Evolutionary conservation across 2,888 invertebrate species (phyloP).

Genomic region (Octonoba sinensis): DNA sequence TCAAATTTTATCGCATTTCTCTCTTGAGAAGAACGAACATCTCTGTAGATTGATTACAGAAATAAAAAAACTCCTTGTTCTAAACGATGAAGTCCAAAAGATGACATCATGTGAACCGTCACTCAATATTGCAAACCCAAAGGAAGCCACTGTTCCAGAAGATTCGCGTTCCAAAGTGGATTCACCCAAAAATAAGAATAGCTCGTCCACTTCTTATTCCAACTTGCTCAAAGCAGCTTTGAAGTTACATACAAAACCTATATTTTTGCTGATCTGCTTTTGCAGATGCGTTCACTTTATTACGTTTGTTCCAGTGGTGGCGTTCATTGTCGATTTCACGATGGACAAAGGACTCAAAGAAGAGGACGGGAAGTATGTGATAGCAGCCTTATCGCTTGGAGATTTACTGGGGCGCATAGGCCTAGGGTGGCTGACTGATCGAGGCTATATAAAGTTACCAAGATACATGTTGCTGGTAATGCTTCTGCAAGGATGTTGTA

Average conservation of each 20-base stretch:
- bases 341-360: slow-evolving; percentile 57
- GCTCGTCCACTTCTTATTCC: too few relatives aligned
- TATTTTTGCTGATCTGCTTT: slow-evolving; percentile 45
- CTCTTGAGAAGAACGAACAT: too few relatives aligned
- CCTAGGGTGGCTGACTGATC: slow-evolving; percentile 64
- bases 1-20: too few relatives aligned
- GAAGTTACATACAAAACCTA: slow-evolving; percentile 30
- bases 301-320: slow-evolving; percentile 39
- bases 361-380: slow-evolving; percentile 48
- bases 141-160: too few relatives aligned
- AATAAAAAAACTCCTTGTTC: too few relatives aligned
- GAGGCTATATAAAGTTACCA: slow-evolving; percentile 13
- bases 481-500: slow-evolving; percentile 38
- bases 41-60: too few relatives aligned
- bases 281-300: slow-evolving; percentile 41
- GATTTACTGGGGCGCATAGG: slow-evolving; percentile 65
- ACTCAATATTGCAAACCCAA: too few relatives aligned
- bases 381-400: slow-evolving; percentile 60
- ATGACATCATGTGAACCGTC: too few relatives aligned
- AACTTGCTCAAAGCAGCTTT: slow-evolving; percentile 19
- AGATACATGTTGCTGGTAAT: slow-evolving; percentile 42
- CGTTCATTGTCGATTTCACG: slow-evolving; percentile 62
- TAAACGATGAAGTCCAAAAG: too few relatives aligned
- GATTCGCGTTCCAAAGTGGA: too few relatives aligned
- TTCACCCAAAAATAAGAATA: too few relatives aligned